Evolutionary conservation across 2,113 vertebrate genomes (phyloP), one percentile per base, ranked within the genome.

Genomic region (Megaceryle maxima): DNA sequence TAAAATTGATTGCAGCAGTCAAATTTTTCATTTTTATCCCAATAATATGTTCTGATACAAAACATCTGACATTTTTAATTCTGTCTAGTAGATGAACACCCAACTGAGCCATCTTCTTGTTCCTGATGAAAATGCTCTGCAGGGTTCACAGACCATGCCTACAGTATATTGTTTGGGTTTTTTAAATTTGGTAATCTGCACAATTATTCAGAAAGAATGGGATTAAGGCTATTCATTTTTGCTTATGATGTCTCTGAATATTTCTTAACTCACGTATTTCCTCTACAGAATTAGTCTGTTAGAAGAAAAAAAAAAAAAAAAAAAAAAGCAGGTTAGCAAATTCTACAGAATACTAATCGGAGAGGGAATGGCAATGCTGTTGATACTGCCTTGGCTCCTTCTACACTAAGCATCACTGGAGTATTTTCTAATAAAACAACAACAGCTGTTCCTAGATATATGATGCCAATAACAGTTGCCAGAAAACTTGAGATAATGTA

Each of bases 341-440:
- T 94, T 87, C 62, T 89, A 31, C 35, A 16, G 46, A 69, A 48
- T 39, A 56, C 18, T 82, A 83, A 85, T 55, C 7, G 2, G 87
- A 87, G 41, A 80, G 87, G 83, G 74, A 91, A 94, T 37, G 53
- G 63, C 37, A 66, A 41, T 37, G 56, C 53, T 93, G 57, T 69
- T 82, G 77, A 63, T 87, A 35, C 59, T 85, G 74, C n/a, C 77
- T 96, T 97, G 95, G 96, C 94, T 97, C 50, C 37, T 82, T 95
- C 19, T 91, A 59, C 41, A 35, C 33, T 66, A 80, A 87, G 70
- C 82, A 89, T 95, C 94, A 94, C 88, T 94, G 81, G 83, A 92
- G 88, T 87, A 83, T 95, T 96, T 95, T 95, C 88, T 96, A 96
- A 96, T 95, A 95, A 96, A 96, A 95, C 92, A 97, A 93, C 88